Base-by-base conservation (phyloP, 92 coral and sea anemone genomes). In the Porites divaricata region DNA sequence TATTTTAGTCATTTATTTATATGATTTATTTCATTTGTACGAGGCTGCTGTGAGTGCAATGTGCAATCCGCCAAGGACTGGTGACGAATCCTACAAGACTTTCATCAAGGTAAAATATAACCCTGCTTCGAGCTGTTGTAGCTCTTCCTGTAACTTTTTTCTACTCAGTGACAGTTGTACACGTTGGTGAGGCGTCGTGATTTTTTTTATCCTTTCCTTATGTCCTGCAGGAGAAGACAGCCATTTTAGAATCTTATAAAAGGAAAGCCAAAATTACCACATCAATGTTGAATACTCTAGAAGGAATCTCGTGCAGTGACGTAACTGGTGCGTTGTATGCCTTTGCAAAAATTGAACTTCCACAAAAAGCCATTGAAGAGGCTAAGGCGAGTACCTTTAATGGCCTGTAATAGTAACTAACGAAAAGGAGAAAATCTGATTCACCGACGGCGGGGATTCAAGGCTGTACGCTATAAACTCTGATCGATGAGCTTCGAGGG, bases 1-100 rank as follows among this genome's bases (percentile, higher is more conserved):
- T 8, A n/a, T n/a, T n/a, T n/a, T 50, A 25, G 12, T 20, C 3
- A 16, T 73, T 13, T 8, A 4, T 1, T 62, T 59, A 67, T n/a
- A 48, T 3, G 9, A 2, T 11, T 54, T 54, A 15, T 54, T 54
- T 54, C 16, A 54, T 54, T 54, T 15, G 10, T 54, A 35, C 20
- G 62, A 95, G 98, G 93, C 90, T 13, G 92, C 90, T 50, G 61
- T 95, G 76, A 91, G 93, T 64, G 78, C 85, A 12, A 75, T 93
- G 54, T 94, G 95, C 70, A 77, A 86, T 72, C 98, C 98, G 50
- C 98, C 98, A 3, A 78, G 83, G 59, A 93, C 96, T 79, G 98
- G 98, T 11, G 98, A 95, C 74, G 98, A 95, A 71, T 95, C 98
- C 0, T 93, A 95, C 76, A 94, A 91, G 51, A 64, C 87, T n/a